phyloP scores from a whole-genome alignment of 2,797 vertebrate species.

The Uromys caudimaculatus region DNA sequence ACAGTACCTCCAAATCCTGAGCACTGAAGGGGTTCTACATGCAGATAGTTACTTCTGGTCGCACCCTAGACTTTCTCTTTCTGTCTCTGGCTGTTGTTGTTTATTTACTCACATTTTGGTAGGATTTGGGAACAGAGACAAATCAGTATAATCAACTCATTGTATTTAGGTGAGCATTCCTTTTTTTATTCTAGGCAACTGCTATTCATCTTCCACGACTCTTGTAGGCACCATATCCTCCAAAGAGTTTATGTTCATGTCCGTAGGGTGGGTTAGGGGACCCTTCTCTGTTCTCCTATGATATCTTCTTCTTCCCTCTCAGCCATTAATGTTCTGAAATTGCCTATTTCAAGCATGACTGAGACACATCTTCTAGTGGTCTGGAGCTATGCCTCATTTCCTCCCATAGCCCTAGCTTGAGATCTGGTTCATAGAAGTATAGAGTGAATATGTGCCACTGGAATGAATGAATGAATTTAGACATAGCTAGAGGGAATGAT shows the following conservation, averaged over 20 bases:
- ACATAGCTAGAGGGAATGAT: background rate
- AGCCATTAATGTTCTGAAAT: conserved; percentile 42
- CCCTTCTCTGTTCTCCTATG: conserved; percentile 47
- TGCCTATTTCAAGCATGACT: conserved; percentile 42
- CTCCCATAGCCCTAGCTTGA: background rate
- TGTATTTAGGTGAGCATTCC: conserved; percentile 60
- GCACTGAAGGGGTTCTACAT: conserved; percentile 14
- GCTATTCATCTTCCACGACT: conserved; percentile 47
- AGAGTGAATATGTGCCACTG: conserved; percentile 36
- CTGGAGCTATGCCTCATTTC: conserved; percentile 37
- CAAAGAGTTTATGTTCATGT: conserved; percentile 63
- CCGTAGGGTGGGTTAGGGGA: background rate
- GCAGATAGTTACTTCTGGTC: conserved; percentile 13
- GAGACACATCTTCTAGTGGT: conserved; percentile 12
- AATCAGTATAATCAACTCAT: conserved; percentile 62
- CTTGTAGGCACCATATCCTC: conserved; percentile 53
- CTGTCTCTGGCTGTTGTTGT: conserved; percentile 10
- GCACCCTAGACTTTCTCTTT: conserved; percentile 7
- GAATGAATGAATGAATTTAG: conserved; percentile 57
- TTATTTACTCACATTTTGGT: conserved; percentile 61
- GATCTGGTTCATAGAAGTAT: conserved; percentile 41
- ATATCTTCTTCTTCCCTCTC: conserved; percentile 43
- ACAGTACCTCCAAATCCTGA: conserved; percentile 3
- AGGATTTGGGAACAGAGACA: conserved; percentile 46
- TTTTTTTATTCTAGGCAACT: conserved; percentile 48